Conservation (phyloP, 2,113 vertebrate species). For the Cercocebus atys region DNA sequence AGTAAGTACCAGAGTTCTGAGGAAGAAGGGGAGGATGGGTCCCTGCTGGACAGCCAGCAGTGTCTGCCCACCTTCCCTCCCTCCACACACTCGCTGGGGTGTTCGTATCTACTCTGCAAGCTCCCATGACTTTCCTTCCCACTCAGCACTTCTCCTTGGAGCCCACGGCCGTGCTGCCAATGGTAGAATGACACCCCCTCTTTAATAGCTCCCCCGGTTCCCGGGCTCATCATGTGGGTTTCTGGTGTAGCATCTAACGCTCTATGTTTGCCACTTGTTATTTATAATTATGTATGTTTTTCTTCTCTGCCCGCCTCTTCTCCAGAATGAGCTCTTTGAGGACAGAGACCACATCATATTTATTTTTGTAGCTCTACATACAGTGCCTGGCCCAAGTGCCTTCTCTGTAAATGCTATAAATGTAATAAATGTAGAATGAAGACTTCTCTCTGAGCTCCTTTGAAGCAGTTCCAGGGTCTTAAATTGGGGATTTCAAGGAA, state of each 20-base stretch:
- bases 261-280: background rate
- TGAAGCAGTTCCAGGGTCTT: background rate
- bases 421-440: background rate
- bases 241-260: background rate
- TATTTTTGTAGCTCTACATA: background rate
- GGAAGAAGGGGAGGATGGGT: too few species aligned
- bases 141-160: rapidly evolving
- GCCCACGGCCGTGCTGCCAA: rapidly evolving
- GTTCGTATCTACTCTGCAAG: rapidly evolving
- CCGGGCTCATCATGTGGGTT: background rate
- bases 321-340: background rate
- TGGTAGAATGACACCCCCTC: too few species aligned
- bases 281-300: background rate
- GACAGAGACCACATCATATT: background rate
- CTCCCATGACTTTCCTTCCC: background rate
- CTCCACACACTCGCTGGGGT: background rate
- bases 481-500: background rate
- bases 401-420: background rate
- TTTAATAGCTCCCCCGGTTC: background rate
- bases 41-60: too few species aligned
- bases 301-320: background rate
- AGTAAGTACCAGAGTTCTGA: background rate
- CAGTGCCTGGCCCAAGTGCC: background rate
- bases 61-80: background rate
- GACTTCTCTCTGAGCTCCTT: background rate